phyloP scores from a whole-genome alignment of 2,113 vertebrate genomes.

The Ariopsis seemanni region DNA sequence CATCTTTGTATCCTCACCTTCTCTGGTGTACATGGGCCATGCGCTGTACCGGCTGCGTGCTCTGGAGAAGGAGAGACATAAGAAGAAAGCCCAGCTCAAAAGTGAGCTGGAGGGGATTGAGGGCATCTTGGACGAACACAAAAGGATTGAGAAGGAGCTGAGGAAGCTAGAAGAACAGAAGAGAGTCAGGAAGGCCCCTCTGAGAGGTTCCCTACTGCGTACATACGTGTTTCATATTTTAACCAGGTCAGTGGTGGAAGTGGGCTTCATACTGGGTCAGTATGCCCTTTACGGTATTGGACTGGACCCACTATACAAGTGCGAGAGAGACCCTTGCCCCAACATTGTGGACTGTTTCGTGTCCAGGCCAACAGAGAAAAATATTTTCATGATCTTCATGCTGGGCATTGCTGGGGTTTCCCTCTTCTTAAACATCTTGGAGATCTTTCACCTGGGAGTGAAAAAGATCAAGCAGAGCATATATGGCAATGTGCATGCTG shows the following conservation, averaged over 20 bases:
- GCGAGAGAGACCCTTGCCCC: conserved; percentile 83
- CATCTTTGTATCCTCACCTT: conserved; percentile 93
- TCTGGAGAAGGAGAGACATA: conserved; percentile 88
- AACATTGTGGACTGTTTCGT: conserved; percentile 94
- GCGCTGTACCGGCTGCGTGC: conserved; percentile 84
- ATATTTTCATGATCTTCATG: conserved; percentile 96
- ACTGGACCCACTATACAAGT: conserved; percentile 87
- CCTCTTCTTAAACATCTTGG: conserved; percentile 86
- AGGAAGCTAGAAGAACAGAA: conserved; percentile 89
- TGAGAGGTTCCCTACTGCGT: conserved; percentile 84
- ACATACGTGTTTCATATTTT: conserved; percentile 93
- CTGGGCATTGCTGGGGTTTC: conserved; percentile 87
- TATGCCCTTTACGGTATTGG: conserved; percentile 89
- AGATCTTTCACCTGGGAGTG: conserved; percentile 88
- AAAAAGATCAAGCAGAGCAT: conserved; percentile 83
- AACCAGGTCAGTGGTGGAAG: conserved; percentile 87
- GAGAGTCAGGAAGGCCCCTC: conserved; percentile 88
- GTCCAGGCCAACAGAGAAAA: conserved; percentile 93
- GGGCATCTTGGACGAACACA: conserved; percentile 77
- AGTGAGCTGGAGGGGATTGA: conserved; percentile 82
- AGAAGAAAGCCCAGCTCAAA: conserved; percentile 80
- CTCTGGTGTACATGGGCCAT: conserved; percentile 92
- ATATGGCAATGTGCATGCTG: conserved; percentile 63
- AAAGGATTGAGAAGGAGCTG: conserved; percentile 82
- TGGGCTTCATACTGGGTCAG: conserved; percentile 90